Evolutionary conservation across 2,888 invertebrate genomes (phyloP), one percentile per base, ranked within the genome.

Genomic region (Cosmia trapezina): DNA sequence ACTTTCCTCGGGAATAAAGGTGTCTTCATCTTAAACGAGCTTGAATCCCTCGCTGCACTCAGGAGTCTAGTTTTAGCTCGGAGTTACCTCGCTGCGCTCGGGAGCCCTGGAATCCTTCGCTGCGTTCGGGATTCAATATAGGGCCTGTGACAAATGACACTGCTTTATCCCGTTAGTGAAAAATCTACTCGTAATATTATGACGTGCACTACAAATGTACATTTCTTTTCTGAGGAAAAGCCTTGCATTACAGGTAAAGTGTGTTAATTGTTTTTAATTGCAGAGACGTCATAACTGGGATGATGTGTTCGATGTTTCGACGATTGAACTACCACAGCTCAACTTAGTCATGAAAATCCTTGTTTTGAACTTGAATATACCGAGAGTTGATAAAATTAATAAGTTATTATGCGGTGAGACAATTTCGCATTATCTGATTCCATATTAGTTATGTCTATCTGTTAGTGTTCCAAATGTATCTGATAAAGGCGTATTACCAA

Each of bases 271-370:
- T 19, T 9, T 45, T 56, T 28, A 8, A 57, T 85, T 85, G 14
- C 73, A 87, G 90, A 78, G 76, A 22, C 70, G 75, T 28, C 49
- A 86, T 9, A 80, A 86, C n/a, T 66, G 75, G 51, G 66, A 81
- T 0, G 83, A 83, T 45, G 8, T 88, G 14, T 83, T 89, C 47
- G 88, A 90, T 19, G 75, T 79, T 9, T 65, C 87, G 28, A 79
- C 83, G 69, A 81, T 89, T 61, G 87, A 78, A 78, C 81, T 90
- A 66, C 88, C 91, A 14, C 86, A 88, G 45, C 7, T 88, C 0
- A 90, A 89, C 61, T 73, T 90, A 22, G 4, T 89, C 1, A 75
- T 81, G 0, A 92, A 91, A 78, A 22, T 86, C 0, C 33, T 89
- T 0, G 83, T 85, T 0, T 17, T 90, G 45, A 82, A 82, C 54